phyloP scores from a whole-genome alignment of 2,113 vertebrate species.

The Hemiscyllium ocellatum region DNA sequence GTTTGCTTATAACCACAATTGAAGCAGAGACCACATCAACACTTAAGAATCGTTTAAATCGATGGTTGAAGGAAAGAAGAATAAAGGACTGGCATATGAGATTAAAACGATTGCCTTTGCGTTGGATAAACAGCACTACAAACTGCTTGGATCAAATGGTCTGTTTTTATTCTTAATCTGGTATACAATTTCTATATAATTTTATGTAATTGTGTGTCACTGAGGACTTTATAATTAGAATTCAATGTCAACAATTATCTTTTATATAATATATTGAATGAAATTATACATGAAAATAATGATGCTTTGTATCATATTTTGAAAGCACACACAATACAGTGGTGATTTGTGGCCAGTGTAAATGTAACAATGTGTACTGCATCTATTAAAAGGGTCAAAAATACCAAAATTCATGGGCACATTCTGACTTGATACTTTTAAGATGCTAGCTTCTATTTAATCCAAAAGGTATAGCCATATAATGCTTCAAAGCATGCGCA shows the following conservation, averaged over 20 bases:
- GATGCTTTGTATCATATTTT: neutral
- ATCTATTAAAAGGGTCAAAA: neutral
- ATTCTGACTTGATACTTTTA: neutral
- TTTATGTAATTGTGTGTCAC: neutral
- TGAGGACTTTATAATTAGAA: conserved; percentile 10
- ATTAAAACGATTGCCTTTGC: neutral
- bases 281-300: neutral
- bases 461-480: neutral
- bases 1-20: neutral
- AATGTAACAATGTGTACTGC: neutral
- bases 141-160: neutral
- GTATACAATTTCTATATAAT: neutral
- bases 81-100: neutral
- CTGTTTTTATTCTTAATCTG: neutral
- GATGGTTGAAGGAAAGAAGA: neutral
- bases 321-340: neutral
- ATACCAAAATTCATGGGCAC: neutral
- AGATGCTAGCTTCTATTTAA: neutral
- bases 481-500: neutral
- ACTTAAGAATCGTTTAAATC: neutral
- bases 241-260: neutral
- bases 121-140: neutral
- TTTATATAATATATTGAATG: conserved; percentile 6
- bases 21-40: neutral
- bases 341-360: neutral